Base-by-base conservation (phyloP, 53 echinoderm and acorn worm species). In the Antedon mediterranea region DNA sequence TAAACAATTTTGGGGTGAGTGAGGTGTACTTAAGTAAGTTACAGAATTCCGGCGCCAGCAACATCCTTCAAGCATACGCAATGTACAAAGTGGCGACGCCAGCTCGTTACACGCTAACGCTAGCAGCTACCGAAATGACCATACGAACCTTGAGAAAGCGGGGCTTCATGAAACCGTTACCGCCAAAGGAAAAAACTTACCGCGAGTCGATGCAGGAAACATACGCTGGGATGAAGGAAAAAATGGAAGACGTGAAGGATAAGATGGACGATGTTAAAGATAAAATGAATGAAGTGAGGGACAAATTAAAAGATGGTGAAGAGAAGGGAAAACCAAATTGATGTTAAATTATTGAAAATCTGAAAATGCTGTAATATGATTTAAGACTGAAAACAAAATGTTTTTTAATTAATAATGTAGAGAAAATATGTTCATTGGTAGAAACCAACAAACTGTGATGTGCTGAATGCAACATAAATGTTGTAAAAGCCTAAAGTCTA, bases 1-100 rank as follows among this genome's bases (percentile, higher is more conserved):
- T 94, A 28, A 75, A 72, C 23, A 87, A 76, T 31, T 43, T 94
- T 2, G 94, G 94, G 20, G 80, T 94, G 82, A 90, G 94, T 71
- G 91, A 94, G 29, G 78, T 85, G 71, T 89, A 90, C 78, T 76
- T 94, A 26, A 78, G 82, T 72, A 79, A 85, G 23, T 71, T 94
- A 31, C 83, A 92, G 31, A 89, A 82, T 71, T 90, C 94, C 7
- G 86, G 83, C 26, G 94, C 94, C 29, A 94, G 94, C 75, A 87
- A 84, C 34, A 87, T 91, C 74, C 81, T 94, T 76, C 89, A 91
- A 87, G 94, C 94, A 26, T 94, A 94, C 73, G 94, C 94, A 28
- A 84, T 94, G 43, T 94, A 94, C 87, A 94, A 94, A 83, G 87
- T 91, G 73, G 86, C 89, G 77, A 94, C 94, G 5, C 94, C 94